Evolutionary conservation across 2,888 invertebrate genomes (phyloP), one percentile per base, ranked within the genome.

Genomic region (Macropis europaea): DNA sequence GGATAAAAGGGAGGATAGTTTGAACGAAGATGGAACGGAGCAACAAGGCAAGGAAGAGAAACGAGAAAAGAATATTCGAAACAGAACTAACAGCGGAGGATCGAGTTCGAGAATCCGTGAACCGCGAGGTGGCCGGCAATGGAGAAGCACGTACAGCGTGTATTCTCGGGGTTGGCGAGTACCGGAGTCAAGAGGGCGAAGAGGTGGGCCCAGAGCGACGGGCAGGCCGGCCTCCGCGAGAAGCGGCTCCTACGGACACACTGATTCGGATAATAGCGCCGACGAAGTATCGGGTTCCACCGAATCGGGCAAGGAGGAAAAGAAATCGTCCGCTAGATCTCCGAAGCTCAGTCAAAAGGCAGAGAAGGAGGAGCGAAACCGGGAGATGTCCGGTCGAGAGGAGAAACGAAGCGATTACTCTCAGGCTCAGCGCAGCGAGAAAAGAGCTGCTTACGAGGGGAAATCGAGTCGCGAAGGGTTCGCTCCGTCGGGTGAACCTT

Each of bases 401-500:
- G 89, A 90, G 1, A 88, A 88, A 62, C 81, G 83, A 2, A 34
- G 40, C 6, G 86, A 89, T 15, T 86, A 86, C 59, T 45, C 83
- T 1, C 86, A 84, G 43, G 54, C 76, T 4, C 70, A 71, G 3
- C 77, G 86, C 7, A 81, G 45, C 64, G 90, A 90, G 2, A 90
- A 90, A 68, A 83, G 87, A 47, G 68, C 80, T n/a, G n/a, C n/a
- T 0, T 87, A 85, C 61, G 87, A 87, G n/a, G 83, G 84, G 2
- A 84, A 89, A 73, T 84, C 88, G 1, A 85, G 83, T 75, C 91
- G 93, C 63, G 95, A 95, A 84, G 95, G 95, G 48, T 97, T 97
- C 90, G 94, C 95, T 1, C 97, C 97, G 0, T 93, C 96, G 19
- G 97, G 97, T 0, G 97, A 97, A 89, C 97, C 97, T 0, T 97